Evolutionary conservation across 2,113 vertebrate species (phyloP).

Genomic region (Dipodomys stephensi): DNA sequence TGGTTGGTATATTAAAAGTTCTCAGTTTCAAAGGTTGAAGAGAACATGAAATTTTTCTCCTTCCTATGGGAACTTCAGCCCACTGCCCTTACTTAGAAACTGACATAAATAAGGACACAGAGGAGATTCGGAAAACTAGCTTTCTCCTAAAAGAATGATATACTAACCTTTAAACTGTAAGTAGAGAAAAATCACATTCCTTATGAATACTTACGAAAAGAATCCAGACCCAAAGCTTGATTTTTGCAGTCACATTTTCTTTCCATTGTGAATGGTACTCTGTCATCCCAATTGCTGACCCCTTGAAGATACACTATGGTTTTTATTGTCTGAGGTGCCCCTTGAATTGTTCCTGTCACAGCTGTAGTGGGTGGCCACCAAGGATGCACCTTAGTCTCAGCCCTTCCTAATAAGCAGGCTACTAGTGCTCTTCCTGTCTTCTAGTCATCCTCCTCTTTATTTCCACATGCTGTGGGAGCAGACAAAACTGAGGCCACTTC

Average conservation of each 20-base stretch:
- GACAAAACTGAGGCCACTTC: not conserved
- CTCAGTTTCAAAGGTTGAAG: not conserved
- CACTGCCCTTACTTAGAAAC: not conserved
- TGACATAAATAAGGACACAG: not conserved
- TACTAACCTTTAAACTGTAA: not conserved
- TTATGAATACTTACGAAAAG: constrained; percentile 10
- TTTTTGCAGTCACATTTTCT: not conserved
- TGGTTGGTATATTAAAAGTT: not conserved
- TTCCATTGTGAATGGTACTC: not conserved
- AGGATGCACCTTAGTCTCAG: not conserved
- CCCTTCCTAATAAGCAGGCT: not conserved
- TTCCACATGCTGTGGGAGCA: not conserved
- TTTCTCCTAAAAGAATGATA: not conserved
- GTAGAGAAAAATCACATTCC: constrained; percentile 14
- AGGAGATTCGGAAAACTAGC: not conserved
- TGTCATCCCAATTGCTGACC: not conserved
- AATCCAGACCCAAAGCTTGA: not conserved
- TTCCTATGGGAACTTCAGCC: not conserved
- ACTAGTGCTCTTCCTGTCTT: not conserved
- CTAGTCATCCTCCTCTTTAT: not conserved
- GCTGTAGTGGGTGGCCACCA: not conserved
- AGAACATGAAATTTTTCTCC: not conserved
- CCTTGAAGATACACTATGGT: not conserved
- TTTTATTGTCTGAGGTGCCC: not conserved
- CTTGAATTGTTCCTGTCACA: not conserved